Percentiles rank a stretch among this genome's conserved stretches.
These are phyloP conservation scores for Mystacornis crossleyi DNA, from an alignment of 2,113 vertebrate genomes.

Conservation along the genomic window DNA sequence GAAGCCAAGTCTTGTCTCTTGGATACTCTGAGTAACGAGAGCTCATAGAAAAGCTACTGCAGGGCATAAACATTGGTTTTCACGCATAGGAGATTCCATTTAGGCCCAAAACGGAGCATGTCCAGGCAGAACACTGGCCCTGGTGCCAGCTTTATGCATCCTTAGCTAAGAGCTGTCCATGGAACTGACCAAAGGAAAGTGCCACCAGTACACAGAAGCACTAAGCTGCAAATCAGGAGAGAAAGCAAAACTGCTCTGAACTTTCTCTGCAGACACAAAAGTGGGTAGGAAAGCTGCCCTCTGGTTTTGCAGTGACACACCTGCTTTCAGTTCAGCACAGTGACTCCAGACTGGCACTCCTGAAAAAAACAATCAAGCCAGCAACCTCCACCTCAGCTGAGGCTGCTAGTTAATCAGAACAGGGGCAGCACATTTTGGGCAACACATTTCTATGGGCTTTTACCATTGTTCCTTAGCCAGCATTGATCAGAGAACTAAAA, in stretches of 20 bases:
- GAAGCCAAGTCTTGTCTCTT: not conserved
- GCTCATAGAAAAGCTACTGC: not conserved
- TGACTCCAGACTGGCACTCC: not conserved
- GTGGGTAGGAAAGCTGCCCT: not conserved
- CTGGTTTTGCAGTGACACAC: not conserved
- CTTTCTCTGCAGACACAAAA: not conserved
- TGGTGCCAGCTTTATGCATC: not conserved
- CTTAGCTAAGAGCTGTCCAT: not conserved
- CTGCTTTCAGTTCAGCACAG: not conserved
- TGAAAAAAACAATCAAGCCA: not conserved
- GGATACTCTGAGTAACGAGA: not conserved
- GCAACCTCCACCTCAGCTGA: not conserved
- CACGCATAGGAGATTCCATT: not conserved
- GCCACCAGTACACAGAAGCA: not conserved
- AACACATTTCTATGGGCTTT: not conserved
- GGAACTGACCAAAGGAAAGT: not conserved
- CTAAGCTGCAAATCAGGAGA: not conserved
- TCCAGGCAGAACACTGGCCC: not conserved
- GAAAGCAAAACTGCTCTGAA: not conserved
- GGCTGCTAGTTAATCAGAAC: not conserved
- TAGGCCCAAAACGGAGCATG: not conserved
- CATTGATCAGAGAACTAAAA: not conserved
- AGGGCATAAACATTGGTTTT: not conserved
- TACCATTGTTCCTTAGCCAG: not conserved
- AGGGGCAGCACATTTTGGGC: slow-evolving; percentile 11